Base-by-base conservation (phyloP, 2,113 vertebrate species). In the Micromys minutus region DNA sequence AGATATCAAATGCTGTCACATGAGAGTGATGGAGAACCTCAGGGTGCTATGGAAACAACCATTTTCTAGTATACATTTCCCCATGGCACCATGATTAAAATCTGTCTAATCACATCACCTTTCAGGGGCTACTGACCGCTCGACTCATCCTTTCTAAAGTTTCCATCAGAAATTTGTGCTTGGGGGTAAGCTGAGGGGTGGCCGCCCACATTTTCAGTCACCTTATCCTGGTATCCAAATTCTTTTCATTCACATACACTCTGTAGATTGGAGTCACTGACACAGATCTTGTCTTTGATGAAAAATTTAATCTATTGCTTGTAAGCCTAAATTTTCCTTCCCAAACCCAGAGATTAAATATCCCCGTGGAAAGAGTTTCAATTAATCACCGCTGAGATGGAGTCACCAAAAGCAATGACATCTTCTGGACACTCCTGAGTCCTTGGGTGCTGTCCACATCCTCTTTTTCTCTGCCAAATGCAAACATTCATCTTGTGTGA, bases 341-440 rank as follows among this genome's bases (percentile, higher is more conserved):
- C 79, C 59, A 88, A 81, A 94, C 84, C 77, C 69, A 96, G 63
- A 93, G 87, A 94, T 94, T 96, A 94, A 94, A 83, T 90, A 96
- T 83, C 83, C 80, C 74, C 26, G 19, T 74, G 74, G 39, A 96
- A 90, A 95, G 93, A 31, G 9, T 72, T 97, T 91, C 89, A 39
- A 92, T 95, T 96, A 96, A 90, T 95, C 91, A 87, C 34, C 59
- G 84, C 42, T 47, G 72, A 77, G 86, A 93, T 42, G 42, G 1
- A 74, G 91, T 92, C 79, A 86, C 31, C 29, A 81, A 94, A 95
- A 45, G 42, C 55, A 86, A 59, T 84, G 86, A 96, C 95, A 75
- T 5, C 45, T 95, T 95, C 77, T 77, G 16, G 13, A 90, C 87
- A 79, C 71, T 92, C 17, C 71, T 95, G 39, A 72, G 94, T 72